These are phyloP conservation scores for Rissa tridactyla DNA, from an alignment of 2,113 vertebrate genomes.

Conservation along the genomic window DNA sequence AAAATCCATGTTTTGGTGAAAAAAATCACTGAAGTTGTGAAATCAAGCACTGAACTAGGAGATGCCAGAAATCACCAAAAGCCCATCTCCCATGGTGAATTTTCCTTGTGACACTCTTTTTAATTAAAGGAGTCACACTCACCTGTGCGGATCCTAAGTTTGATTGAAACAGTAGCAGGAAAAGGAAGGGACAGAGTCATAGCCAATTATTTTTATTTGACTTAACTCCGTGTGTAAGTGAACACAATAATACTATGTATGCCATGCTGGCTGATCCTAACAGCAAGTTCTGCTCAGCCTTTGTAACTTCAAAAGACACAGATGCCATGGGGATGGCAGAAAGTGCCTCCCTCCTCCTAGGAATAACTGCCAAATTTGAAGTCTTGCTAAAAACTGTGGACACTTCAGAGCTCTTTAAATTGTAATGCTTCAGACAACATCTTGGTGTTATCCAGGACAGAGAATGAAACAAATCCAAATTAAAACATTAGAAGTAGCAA, in stretches of 20 bases:
- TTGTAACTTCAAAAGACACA: background rate
- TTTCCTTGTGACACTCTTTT: background rate
- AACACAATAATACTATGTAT: background rate
- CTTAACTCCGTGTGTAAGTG: background rate
- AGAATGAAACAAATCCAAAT: background rate
- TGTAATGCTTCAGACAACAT: background rate
- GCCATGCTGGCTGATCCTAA: background rate
- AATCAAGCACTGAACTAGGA: background rate
- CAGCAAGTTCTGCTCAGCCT: background rate
- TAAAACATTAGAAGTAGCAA: background rate
- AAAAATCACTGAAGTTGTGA: background rate
- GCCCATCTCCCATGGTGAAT: background rate
- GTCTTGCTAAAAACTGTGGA: background rate
- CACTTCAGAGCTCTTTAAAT: background rate
- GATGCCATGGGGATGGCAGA: background rate
- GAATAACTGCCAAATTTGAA: background rate
- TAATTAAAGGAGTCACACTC: background rate
- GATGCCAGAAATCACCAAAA: background rate
- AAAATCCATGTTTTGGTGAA: background rate
- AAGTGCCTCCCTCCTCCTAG: background rate
- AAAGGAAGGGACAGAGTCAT: background rate
- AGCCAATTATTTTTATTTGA: background rate
- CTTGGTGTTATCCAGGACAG: background rate
- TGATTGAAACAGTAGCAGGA: background rate
- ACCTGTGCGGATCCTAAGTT: background rate